Evolutionary conservation across 2,797 vertebrate genomes (phyloP).

Genomic region (Phylloscopus collybita): DNA sequence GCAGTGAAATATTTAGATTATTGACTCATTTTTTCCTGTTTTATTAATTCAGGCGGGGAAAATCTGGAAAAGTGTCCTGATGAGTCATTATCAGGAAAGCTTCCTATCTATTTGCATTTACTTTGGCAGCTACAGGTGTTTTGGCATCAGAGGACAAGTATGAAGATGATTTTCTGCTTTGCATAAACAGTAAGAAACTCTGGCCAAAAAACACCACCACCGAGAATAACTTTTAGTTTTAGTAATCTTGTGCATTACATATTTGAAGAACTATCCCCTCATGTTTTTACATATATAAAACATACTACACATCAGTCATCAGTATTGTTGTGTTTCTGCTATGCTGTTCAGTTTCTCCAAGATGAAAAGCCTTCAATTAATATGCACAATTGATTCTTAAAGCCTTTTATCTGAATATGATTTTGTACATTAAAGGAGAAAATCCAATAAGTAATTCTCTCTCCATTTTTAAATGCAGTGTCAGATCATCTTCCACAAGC

Average conservation of each 20-base stretch:
- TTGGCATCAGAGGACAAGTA: conserved; percentile 58
- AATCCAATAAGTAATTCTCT: background rate
- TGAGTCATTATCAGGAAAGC: conserved; percentile 52
- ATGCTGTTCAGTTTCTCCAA: background rate
- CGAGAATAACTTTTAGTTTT: background rate
- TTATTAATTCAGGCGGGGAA: background rate
- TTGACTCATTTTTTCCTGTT: background rate
- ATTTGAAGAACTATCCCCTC: background rate
- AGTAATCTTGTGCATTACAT: background rate
- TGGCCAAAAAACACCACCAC: background rate
- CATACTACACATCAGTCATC: background rate
- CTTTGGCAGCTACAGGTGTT: conserved; percentile 66
- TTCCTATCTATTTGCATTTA: conserved; percentile 67
- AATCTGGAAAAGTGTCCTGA: conserved; percentile 51
- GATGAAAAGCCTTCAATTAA: background rate
- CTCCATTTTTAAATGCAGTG: background rate
- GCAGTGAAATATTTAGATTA: background rate
- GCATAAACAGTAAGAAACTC: background rate
- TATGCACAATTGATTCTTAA: background rate
- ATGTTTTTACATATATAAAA: background rate
- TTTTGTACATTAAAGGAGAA: background rate
- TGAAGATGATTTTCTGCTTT: conserved; percentile 47
- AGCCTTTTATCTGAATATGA: background rate
- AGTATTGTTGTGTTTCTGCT: background rate
- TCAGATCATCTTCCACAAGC: background rate